Evolutionary conservation across 2,797 vertebrate species (phyloP).

Genomic region (Falco rusticolus): DNA sequence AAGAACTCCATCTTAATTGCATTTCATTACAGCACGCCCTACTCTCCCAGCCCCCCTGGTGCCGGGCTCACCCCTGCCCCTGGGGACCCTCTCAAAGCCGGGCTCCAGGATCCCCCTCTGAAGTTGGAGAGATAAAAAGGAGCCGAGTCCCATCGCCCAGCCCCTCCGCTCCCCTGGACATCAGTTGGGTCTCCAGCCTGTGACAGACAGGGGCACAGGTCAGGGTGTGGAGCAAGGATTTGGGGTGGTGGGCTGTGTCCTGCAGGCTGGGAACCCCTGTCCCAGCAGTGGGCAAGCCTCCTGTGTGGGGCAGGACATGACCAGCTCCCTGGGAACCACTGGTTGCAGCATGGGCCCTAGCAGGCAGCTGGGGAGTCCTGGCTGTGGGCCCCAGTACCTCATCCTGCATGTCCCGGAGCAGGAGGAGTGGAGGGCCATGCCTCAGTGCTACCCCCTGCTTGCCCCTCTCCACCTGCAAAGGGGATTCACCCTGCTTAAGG

Average conservation of each 20-base stretch:
- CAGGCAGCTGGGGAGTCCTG: not conserved
- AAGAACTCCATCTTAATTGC: not conserved
- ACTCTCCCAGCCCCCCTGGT: rapidly evolving
- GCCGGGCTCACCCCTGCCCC: not conserved
- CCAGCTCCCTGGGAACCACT: rapidly evolving
- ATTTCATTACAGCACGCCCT: not conserved
- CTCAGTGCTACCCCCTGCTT: rapidly evolving
- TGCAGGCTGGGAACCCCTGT: not conserved
- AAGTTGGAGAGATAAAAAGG: not conserved
- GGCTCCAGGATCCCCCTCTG: not conserved
- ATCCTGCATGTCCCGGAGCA: rapidly evolving
- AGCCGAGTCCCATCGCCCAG: not conserved
- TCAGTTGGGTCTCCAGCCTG: not conserved
- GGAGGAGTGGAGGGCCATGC: not conserved
- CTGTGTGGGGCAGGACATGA: not conserved
- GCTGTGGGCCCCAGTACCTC: not conserved
- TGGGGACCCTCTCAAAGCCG: not conserved
- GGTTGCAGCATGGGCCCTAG: not conserved
- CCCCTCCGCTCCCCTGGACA: too few relatives aligned
- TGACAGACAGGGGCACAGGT: rapidly evolving
- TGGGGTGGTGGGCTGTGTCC: not conserved
- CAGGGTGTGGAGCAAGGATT: not conserved
- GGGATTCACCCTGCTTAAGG: not conserved
- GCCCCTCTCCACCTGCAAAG: not conserved
- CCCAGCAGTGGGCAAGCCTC: too few relatives aligned